Evolutionary conservation across 1,140 invertebrate genomes (phyloP), one percentile per base, ranked within the genome.

Genomic region (Wasmannia auropunctata): DNA sequence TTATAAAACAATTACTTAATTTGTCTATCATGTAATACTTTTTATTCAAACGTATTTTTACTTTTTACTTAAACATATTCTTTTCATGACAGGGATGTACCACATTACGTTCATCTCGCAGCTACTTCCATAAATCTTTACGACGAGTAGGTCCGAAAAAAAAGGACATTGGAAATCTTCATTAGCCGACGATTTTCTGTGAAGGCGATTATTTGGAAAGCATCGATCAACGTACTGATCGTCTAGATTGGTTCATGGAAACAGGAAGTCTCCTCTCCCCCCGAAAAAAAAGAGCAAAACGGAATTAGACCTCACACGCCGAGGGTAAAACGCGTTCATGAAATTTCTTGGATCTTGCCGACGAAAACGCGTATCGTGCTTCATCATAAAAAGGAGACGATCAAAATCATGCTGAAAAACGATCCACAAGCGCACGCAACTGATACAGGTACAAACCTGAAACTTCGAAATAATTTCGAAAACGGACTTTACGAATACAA

Each of bases 241-340:
- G 11, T 72, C 51, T 11, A 72, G 79, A 81, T 72, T 72, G 79
- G 2, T 60, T 83, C 79, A 83, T 49, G 67, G 79, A 83, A 83
- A 74, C 67, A 74, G 67, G 67, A 83, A 83, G 67, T 83, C 43
- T 25, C 6, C 37, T 6, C 37, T 14, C 46, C 16, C 11, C 28
- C 8, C 7, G 5, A 37, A 37, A 80, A n/a, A 56, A 58, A 70
- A 40, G 51, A 74, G 22, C 49, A 81, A 37, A 19, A 46, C 34
- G 37, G 79, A 58, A 74, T 74, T 62, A 83, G 79, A 83, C 79
- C 79, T 83, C 79, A 83, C 79, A 83, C 69, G 79, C 69, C 49
- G 79, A 72, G 22, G 79, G 67, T 74, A 60, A 83, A 72, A 83
- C 37, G 51, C 67, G 22, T 83, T 83, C 40, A 34, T 72, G 37